Base-by-base conservation (phyloP, 2,113 vertebrate genomes). In the Archilochus colubris region DNA sequence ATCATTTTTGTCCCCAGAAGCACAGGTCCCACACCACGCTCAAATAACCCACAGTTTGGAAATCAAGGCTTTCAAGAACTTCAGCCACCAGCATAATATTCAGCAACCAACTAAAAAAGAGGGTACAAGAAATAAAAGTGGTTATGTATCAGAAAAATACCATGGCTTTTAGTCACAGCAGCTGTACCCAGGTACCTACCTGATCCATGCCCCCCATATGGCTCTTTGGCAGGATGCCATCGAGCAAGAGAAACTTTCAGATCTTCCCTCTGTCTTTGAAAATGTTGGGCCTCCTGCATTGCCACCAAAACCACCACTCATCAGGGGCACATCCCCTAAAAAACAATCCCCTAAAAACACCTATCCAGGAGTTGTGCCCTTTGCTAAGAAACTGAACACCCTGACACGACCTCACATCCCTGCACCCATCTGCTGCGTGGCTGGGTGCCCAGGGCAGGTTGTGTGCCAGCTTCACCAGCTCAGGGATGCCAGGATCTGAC, bases 391-490 rank as follows among this genome's bases (percentile, higher is more conserved):
- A 88, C 89, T 97, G 92, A 97, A 91, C 82, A 92, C 75, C 97
- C 83, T 66, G 88, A 96, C 95, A 96, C 30, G 17, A 86, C 38
- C 87, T 91, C 94, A 92, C 94, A 36, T 10, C 19, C 88, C 64
- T 22, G 16, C 5, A 58, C 93, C 96, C 96, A 97, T 97, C 97
- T 97, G 97, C 94, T 70, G 7, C 16, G 64, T 97, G 97, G 97
- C 96, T n/a, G 36, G 3, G 59, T 97, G 97, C 97, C 97, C 1
- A 53, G 1, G 13, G 69, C 79, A 84, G 93, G 94, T 69, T 22
- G 20, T 2, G 13, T 92, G 94, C 97, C 97, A 96, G 63, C 93
- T 85, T 94, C 82, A 3, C 64, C 46, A 66, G 96, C 95, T 93
- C 96, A 88, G 73, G 33, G 62, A 57, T 95, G 95, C 92, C 95